These are phyloP conservation scores for Cryptomyrus ogoouensis DNA, from an alignment of 2,113 vertebrate genomes.

Conservation along the genomic window DNA sequence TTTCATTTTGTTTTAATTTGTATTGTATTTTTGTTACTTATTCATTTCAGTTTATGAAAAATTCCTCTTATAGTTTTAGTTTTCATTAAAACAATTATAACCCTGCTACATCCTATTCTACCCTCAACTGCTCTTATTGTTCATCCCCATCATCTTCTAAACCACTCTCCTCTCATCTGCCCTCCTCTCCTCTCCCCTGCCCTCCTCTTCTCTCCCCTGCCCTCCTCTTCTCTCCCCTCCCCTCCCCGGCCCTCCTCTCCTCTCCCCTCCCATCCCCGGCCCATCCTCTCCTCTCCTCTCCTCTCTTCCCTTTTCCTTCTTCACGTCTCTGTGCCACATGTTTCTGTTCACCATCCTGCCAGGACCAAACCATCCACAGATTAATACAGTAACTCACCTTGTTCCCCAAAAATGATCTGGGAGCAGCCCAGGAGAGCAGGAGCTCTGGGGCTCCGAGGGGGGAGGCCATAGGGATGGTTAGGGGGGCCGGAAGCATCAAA, in stretches of 20 bases:
- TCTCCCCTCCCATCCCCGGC: too few species aligned
- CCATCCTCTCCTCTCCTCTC: background rate
- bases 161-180: background rate
- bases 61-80: background rate
- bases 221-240: too few species aligned
- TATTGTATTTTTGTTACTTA: background rate
- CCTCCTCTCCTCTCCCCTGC: too few species aligned
- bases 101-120: background rate
- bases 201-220: too few species aligned
- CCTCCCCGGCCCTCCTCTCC: too few species aligned
- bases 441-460: constrained; percentile 42
- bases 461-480: background rate
- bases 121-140: background rate
- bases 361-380: background rate
- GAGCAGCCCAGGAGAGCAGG: constrained; percentile 72
- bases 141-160: background rate
- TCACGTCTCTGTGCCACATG: background rate
- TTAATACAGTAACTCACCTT: constrained; percentile 63
- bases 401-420: constrained; percentile 75
- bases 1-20: background rate
- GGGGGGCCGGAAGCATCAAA: constrained; percentile 57
- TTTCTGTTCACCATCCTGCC: background rate
- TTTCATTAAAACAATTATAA: background rate
- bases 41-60: background rate
- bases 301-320: background rate